Evolutionary conservation across 1,140 invertebrate genomes (phyloP).

Genomic region (Galleria mellonella): DNA sequence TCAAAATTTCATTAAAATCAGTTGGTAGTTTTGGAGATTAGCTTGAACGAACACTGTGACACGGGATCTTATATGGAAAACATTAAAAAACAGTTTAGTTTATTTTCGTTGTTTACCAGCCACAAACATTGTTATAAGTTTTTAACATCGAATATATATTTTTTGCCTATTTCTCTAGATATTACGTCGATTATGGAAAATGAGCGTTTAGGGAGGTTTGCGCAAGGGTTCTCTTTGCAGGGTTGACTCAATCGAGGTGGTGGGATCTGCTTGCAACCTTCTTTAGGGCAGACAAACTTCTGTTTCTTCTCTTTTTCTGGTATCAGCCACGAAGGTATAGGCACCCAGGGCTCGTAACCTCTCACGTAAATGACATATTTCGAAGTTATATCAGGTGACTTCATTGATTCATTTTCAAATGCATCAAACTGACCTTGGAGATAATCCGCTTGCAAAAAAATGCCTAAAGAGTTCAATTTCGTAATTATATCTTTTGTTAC

Average conservation of each 20-base stretch:
- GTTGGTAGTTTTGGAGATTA: no score
- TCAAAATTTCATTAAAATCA: no score
- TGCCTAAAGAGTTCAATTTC: no score
- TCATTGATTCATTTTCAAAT: no score
- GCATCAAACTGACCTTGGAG: no score
- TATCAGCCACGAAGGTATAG: conserved; percentile 43
- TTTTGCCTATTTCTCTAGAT: not conserved
- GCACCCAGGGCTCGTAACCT: conserved; percentile 42
- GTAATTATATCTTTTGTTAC: no score
- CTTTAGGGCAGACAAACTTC: conserved; percentile 29
- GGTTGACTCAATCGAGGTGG: conserved; percentile 12
- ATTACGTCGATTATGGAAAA: not conserved
- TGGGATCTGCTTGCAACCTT: conserved; percentile 28
- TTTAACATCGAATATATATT: not conserved
- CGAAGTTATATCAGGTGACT: no score
- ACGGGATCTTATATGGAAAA: no score
- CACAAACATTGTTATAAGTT: not conserved
- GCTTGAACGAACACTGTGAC: no score
- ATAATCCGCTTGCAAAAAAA: no score
- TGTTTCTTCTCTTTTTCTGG: conserved; percentile 20
- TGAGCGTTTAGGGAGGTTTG: conserved; percentile 10
- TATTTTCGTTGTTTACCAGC: conserved; percentile 7
- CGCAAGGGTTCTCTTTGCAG: conserved; percentile 16
- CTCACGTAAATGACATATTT: conserved; percentile 4
- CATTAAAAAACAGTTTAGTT: not conserved